Percentiles rank a stretch among this genome's conserved stretches.
phyloP scores from a whole-genome alignment of 2,888 invertebrate species.

The Leistus spinibarbis region DNA sequence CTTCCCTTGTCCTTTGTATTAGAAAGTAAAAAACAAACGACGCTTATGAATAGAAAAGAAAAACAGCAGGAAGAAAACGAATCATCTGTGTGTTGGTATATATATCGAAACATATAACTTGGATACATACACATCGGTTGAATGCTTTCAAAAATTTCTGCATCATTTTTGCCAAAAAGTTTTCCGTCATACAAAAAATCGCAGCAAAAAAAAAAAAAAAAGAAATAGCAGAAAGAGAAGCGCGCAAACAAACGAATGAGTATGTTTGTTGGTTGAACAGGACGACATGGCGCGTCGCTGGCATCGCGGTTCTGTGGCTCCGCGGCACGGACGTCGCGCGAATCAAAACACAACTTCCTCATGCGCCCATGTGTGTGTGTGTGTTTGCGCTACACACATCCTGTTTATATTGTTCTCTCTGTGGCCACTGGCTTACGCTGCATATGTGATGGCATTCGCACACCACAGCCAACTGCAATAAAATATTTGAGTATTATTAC shows the following conservation, averaged over 20 bases:
- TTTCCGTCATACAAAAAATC: conserved; percentile 3
- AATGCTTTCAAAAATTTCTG: conserved; percentile 33
- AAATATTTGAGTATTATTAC: conserved; percentile 33
- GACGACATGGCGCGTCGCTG: conserved; percentile 32
- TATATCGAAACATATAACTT: conserved; percentile 15
- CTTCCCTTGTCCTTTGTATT: not conserved
- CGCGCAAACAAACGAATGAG: not conserved
- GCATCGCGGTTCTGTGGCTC: conserved; percentile 39
- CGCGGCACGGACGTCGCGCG: conserved; percentile 28
- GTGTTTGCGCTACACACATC: too few relatives aligned
- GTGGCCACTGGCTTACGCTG: not conserved
- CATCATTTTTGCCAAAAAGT: conserved; percentile 34
- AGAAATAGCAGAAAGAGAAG: conserved; percentile 8
- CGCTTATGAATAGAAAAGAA: not conserved
- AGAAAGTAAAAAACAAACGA: not conserved
- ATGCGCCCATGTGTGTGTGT: not conserved
- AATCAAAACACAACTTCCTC: conserved; percentile 41
- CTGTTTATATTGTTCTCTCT: conserved; percentile 33
- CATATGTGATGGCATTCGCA: conserved; percentile 15
- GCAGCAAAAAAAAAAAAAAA: not conserved
- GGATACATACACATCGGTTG: conserved; percentile 25
- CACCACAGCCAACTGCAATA: conserved; percentile 12
- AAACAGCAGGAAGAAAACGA: not conserved
- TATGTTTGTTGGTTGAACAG: conserved; percentile 1
- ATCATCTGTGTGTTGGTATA: conserved; percentile 1